phyloP scores from a whole-genome alignment of 2,888 invertebrate genomes.

The Gasteruption jaculator region DNA sequence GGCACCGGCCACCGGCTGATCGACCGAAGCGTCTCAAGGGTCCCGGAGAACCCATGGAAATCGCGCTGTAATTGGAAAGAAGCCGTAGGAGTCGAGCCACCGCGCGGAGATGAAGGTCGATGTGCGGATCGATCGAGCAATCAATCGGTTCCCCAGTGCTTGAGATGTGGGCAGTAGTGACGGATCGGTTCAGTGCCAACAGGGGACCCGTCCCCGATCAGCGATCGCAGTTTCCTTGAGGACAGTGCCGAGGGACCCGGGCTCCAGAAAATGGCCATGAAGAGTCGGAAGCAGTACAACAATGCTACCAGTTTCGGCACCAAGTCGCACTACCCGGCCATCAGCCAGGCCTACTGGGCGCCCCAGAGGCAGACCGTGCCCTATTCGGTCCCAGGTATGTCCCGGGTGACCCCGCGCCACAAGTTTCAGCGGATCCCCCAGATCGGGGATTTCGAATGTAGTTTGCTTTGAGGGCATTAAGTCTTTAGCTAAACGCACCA shows the following conservation, averaged over 20 bases:
- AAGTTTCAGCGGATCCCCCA: too few relatives aligned
- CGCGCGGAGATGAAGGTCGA: too few relatives aligned
- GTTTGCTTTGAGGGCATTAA: too few relatives aligned
- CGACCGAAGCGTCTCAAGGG: too few relatives aligned
- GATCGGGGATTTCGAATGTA: too few relatives aligned
- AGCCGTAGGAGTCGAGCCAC: too few relatives aligned
- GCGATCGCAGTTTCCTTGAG: not conserved
- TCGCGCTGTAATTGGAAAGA: too few relatives aligned
- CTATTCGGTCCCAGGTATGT: conserved; percentile 78
- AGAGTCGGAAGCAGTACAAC: conserved; percentile 44
- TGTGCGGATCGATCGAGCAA: too few relatives aligned
- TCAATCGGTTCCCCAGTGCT: conserved; percentile 11
- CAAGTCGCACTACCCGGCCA: conserved; percentile 64
- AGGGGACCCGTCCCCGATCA: not conserved
- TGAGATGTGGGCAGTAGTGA: not conserved
- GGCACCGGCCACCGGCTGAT: too few relatives aligned
- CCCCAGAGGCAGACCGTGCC: conserved; percentile 76
- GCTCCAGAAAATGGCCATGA: conserved; percentile 45
- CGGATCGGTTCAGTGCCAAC: not conserved
- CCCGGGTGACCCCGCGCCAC: too few relatives aligned
- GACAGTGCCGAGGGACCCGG: conserved; percentile 1
- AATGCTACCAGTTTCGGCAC: conserved; percentile 38
- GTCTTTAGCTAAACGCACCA: too few relatives aligned
- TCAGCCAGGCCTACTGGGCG: conserved; percentile 81
- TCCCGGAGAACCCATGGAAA: too few relatives aligned